phyloP scores from a whole-genome alignment of 2,888 invertebrate genomes.

The Nyleta sp. region DNA sequence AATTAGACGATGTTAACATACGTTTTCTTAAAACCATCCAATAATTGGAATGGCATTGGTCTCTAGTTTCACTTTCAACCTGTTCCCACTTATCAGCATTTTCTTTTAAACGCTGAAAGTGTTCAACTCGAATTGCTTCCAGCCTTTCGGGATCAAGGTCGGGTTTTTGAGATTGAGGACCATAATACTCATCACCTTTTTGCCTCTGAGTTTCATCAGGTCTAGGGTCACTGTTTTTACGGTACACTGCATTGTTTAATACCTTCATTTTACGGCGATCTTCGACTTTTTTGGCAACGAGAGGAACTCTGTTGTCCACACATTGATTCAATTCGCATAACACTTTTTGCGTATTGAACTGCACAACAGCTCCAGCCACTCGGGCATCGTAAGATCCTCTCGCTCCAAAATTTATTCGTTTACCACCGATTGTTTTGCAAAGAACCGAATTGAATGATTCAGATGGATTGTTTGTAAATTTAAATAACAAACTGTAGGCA shows the following conservation, averaged over 20 bases:
- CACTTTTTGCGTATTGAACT: slow-evolving; percentile 48
- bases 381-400: slow-evolving; percentile 29
- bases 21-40: slow-evolving; percentile 53
- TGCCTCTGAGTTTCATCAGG: neutral
- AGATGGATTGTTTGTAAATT: slow-evolving; percentile 26
- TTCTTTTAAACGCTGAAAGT: slow-evolving; percentile 44
- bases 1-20: slow-evolving; percentile 59
- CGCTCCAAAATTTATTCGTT: slow-evolving; percentile 33
- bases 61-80: slow-evolving; percentile 14
- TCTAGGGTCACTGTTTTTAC: neutral
- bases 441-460: slow-evolving; percentile 50
- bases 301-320: slow-evolving; percentile 7
- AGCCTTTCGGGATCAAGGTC: slow-evolving; percentile 46
- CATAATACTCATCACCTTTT: slow-evolving; percentile 55
- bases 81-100: slow-evolving; percentile 10
- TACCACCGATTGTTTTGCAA: slow-evolving; percentile 44
- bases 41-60: slow-evolving; percentile 30
- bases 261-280: slow-evolving; percentile 18
- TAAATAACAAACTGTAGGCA: slow-evolving; percentile 17
- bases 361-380: slow-evolving; percentile 43
- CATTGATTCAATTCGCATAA: slow-evolving; percentile 22
- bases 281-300: slow-evolving; percentile 37
- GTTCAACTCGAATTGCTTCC: slow-evolving; percentile 18
- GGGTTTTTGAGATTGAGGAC: slow-evolving; percentile 54
- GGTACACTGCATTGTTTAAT: neutral